Base-by-base conservation (phyloP, 2,797 vertebrate genomes). In the Hyperoplus lanceolatus region DNA sequence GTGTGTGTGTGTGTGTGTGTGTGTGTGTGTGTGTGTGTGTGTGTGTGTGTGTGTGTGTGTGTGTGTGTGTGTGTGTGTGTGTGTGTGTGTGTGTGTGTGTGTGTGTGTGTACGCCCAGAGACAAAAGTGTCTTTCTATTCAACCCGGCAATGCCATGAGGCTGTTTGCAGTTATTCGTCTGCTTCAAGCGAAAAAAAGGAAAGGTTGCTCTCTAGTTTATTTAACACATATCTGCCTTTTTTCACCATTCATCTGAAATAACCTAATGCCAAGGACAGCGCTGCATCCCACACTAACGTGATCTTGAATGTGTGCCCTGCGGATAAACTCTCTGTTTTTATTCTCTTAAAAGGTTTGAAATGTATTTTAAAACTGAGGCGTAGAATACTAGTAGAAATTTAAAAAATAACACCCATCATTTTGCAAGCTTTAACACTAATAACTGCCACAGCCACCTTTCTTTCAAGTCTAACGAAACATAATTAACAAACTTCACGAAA, bases 141-240 rank as follows among this genome's bases (percentile, higher is more conserved):
- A 66, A 70, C 50, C 10, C 61, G 61, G 50, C 67, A 78, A 51
- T n/a, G n/a, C 12, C 70, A 69, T 45, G 45, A 43, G 55, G 51
- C 6, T 41, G 21, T 56, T 77, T 73, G 21, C 82, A 79, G 42
- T 73, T 42, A 66, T 80, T 74, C 77, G 58, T 74, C 56, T 41
- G 59, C 62, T 63, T 49, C n/a, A 66, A 82, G 58, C 55, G 46
- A 42, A n/a, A 76, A 76, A 36, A 69, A 53, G 68, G 56, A 67
- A 38, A 57, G 54, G 53, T 80, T 79, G 51, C 60, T 85, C 53
- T 61, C 18, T 29, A n/a, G 41, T 64, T 65, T 45, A 70, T 72
- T 72, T 58, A 75, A 83, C 63, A 80, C 51, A 76, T 0, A 39
- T 70, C 58, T 82, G 71, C 71, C 71, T 83, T 75, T 75, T 81